These are phyloP conservation scores for Drosophila macrothrix DNA, from an alignment of 2,888 invertebrate species.

Conservation along the genomic window DNA sequence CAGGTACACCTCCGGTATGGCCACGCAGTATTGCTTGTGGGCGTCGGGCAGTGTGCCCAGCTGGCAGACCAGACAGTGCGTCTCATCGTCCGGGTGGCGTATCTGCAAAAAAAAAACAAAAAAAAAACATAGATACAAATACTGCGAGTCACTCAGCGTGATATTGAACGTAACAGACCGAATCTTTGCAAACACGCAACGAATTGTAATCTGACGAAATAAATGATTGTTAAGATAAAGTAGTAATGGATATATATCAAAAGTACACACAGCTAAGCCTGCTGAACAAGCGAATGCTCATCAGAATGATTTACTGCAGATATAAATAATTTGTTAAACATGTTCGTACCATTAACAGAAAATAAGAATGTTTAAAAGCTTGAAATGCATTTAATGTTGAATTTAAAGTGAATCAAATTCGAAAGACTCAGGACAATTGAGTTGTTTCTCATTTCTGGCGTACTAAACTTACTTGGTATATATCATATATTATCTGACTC, in stretches of 20 bases:
- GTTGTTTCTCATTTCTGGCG: background rate
- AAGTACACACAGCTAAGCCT: background rate
- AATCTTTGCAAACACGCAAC: background rate
- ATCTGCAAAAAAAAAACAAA: conserved; percentile 87
- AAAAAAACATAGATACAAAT: background rate
- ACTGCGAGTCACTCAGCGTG: background rate
- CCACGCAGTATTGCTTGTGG: conserved; percentile 90
- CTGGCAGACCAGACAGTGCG: conserved; percentile 93
- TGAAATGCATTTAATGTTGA: background rate
- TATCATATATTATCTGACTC: background rate
- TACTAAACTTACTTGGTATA: background rate
- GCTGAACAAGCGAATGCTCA: background rate
- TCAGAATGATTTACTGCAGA: background rate
- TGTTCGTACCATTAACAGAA: background rate
- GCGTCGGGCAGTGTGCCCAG: conserved; percentile 93
- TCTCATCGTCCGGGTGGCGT: conserved; percentile 92
- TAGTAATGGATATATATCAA: background rate
- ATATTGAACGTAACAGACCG: too few species aligned
- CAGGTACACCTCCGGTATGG: conserved; percentile 93
- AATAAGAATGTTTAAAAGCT: background rate
- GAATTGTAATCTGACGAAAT: background rate
- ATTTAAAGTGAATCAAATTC: background rate
- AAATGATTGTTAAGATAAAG: background rate
- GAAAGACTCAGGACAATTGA: background rate
- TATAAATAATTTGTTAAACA: background rate